Conservation (phyloP, 2,888 invertebrate species). For the Oligia strigilis region DNA sequence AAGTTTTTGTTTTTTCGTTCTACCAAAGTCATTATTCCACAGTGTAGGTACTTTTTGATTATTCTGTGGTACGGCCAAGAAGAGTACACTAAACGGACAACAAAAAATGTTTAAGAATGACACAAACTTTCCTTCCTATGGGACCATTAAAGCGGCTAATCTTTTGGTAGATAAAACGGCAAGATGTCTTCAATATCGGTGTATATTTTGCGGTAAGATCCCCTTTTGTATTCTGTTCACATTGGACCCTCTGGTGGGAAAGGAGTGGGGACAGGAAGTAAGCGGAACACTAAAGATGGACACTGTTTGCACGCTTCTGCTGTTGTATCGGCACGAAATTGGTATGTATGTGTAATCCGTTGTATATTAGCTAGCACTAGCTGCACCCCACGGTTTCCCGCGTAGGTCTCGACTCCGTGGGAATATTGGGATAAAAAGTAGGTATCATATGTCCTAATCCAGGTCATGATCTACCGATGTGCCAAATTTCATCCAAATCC, state of each 20-base stretch:
- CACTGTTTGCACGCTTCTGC: not conserved
- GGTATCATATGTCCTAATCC: too few species aligned
- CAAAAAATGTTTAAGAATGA: not conserved
- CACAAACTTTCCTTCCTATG: not conserved
- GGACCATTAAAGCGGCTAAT: slow-evolving; percentile 18
- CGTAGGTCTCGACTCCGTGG: too few species aligned
- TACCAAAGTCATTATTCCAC: too few species aligned
- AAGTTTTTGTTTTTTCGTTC: not conserved
- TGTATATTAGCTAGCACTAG: too few species aligned
- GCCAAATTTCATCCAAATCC: too few species aligned
- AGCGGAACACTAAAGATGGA: slow-evolving; percentile 10
- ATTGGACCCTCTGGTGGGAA: slow-evolving; percentile 15
- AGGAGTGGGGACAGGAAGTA: slow-evolving; percentile 29
- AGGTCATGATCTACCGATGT: too few species aligned
- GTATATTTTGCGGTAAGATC: slow-evolving; percentile 32
- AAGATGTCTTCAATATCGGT: slow-evolving; percentile 34
- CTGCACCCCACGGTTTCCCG: too few species aligned
- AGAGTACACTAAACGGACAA: not conserved
- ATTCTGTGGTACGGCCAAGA: not conserved
- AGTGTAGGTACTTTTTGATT: too few species aligned
- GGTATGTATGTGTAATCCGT: not conserved
- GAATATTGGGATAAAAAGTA: too few species aligned
- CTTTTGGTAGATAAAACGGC: slow-evolving; percentile 49
- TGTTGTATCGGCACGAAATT: not conserved
- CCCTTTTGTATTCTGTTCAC: slow-evolving; percentile 45